Evolutionary conservation across 2,888 invertebrate genomes (phyloP), one percentile per base, ranked within the genome.

Genomic region (Campoplex capitator): DNA sequence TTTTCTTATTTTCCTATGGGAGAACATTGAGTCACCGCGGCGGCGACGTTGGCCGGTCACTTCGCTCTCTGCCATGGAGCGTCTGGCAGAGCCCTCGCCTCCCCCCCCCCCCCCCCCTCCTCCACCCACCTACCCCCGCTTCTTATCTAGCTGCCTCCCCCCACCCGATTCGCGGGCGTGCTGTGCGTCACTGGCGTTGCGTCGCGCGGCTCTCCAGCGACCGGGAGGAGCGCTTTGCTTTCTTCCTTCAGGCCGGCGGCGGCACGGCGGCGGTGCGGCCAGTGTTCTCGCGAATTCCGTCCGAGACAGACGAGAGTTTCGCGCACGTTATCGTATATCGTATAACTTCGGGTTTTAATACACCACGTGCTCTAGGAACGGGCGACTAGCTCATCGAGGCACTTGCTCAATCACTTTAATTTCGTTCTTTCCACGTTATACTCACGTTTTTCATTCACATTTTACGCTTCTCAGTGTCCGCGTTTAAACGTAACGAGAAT

Each of bases 101-200:
- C 48, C 35, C 58, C 58, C 32, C 4, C 68, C 38, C 38, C 38
- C 1, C 23, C 23, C 23, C 16, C 77, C 54, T 8, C n/a, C 23
- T 8, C 23, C 58, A 9, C 58, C 11, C 23, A 3, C 28, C 58
- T 28, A 11, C 28, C 58, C 78, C 48, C 54, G 73, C 71, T 67
- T 62, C 75, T 84, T 79, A 58, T 48, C n/a, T n/a, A 32, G 45
- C 23, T 16, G 18, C 35, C 62, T 62, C 56, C 58, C 56, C 54
- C 56, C 54, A 51, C 56, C 51, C 62, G 58, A 68, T 45, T 62
- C 68, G n/a, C 54, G 56, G 35, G 70, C 73, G 73, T 62, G 58
- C 82, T 38, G 86, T 88, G 83, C 81, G 87, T 86, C 86, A 88
- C 73, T 85, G 82, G 78, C 85, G 81, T 85, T 84, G 79, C 86